Evolutionary conservation across 2,797 vertebrate species (phyloP), one percentile per base, ranked within the genome.

Genomic region (Pseudochirops corinnae): DNA sequence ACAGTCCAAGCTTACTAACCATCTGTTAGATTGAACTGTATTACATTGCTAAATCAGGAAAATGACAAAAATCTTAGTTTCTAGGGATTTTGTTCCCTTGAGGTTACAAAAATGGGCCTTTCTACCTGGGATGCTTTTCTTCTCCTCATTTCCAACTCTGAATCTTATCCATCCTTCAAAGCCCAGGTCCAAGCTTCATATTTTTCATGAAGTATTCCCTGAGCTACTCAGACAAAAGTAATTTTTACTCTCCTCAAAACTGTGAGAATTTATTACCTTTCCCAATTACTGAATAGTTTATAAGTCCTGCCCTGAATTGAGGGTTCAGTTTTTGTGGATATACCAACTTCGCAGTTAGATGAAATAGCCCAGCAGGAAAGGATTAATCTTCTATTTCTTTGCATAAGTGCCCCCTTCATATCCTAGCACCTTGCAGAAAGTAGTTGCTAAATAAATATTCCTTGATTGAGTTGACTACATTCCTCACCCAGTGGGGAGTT

Each of bases 151-250:
- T 9, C 29, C 33, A 94, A 94, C 60, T 58, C 56, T 92, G 5
- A 95, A 90, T 93, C 92, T 55, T 92, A 94, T 52, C 90, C 55
- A 55, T 82, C 55, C 33, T 33, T 24, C 13, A 67, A 90, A 56
- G 29, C 91, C 46, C 92, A 96, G 94, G 95, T 26, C 92, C 62
- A 96, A 92, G n/a, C 6, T 21, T 74, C 33, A 21, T 21, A 39
- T n/a, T 74, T 74, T 74, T 39, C n/a, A 74, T 74, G 67, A 74
- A 39, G n/a, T 10, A 39, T 67, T 74, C 1, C 18, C 16, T 74
- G 67, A 74, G n/a, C 12, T 62, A 31, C 16, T 39, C n/a, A 74
- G 16, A n/a, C n/a, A 74, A 74, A 67, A 74, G 60, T 4, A 74
- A 74, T 74, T 74, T 74, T 21, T 74, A 67, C 3, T 39, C 95